Evolutionary conservation across 1,140 invertebrate species (phyloP), one percentile per base, ranked within the genome.

Genomic region (Drosophila parvula): DNA sequence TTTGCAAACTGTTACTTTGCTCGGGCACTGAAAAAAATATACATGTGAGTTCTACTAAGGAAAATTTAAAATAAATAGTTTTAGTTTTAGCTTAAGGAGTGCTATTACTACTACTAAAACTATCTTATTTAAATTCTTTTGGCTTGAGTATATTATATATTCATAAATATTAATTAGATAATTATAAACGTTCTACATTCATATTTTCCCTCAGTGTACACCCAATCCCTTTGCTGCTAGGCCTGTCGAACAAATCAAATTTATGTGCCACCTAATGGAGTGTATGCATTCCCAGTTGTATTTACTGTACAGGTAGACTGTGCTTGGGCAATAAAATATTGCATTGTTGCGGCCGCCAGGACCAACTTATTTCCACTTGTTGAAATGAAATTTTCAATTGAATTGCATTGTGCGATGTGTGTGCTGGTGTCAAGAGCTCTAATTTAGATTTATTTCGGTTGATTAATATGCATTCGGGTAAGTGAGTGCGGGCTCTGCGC

Each of bases 361-460:
- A 57, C 41, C 59, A 65, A 82, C 64, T 51, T 83, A 75, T 64
- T 44, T 51, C 68, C 55, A 79, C 69, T 82, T 73, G 79, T 81
- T 81, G 70, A 65, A 53, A 53, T 68, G 53, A 48, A 71, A 80
- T 61, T 76, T 88, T 78, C 77, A 89, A 88, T 89, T 89, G 81
- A 89, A 81, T 68, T 78, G 61, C 55, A 51, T 44, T 53, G 62
- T 44, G 40, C 47, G 30, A 74, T 64, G 45, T 61, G 45, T 80
- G 58, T 80, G 58, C 82, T 69, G 82, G 75, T 86, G 78, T 62
- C 68, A 82, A 88, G 71, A 67, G 63, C 61, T 88, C 73, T 81
- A 68, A 88, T 74, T 84, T 84, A 70, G 69, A 84, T 89, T 84
- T 78, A 59, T 71, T 73, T 63, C 57, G 40, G 57, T 63, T 75